Evolutionary conservation across 2,113 vertebrate genomes (phyloP).

Genomic region (Python bivittatus): DNA sequence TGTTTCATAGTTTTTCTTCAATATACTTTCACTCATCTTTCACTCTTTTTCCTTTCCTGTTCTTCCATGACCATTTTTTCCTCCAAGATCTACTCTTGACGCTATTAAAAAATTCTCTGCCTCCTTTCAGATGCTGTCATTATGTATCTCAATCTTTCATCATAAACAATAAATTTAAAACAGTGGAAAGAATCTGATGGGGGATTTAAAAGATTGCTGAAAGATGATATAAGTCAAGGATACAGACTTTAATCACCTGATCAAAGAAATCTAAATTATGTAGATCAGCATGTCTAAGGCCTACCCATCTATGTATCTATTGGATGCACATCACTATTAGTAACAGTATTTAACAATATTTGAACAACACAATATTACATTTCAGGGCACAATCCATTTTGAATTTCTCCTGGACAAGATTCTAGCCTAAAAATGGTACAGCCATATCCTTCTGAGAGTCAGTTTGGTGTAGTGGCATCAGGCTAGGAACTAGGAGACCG

Average conservation of each 20-base stretch:
- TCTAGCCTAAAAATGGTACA: not conserved
- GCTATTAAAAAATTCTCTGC: not conserved
- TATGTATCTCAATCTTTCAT: not conserved
- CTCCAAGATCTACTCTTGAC: not conserved
- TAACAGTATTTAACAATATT: not conserved
- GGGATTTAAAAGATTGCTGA: not conserved
- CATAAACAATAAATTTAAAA: not conserved
- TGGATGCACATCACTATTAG: not conserved
- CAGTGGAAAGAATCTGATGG: not conserved
- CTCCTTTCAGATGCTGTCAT: not conserved
- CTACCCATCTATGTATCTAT: not conserved
- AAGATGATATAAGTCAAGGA: not conserved
- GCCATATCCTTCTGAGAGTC: not conserved
- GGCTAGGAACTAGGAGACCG: not conserved
- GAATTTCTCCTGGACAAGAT: not conserved
- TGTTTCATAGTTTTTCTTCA: not conserved
- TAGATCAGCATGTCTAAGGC: not conserved
- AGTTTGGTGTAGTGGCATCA: not conserved
- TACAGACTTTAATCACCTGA: not conserved
- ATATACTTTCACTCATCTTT: not conserved
- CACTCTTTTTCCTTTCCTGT: not conserved
- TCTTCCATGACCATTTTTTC: not conserved
- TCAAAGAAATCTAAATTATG: not conserved
- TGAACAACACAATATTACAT: not conserved
- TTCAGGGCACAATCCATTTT: not conserved